phyloP scores from a whole-genome alignment of 2,113 vertebrate species.

The Zosterops japonicus region DNA sequence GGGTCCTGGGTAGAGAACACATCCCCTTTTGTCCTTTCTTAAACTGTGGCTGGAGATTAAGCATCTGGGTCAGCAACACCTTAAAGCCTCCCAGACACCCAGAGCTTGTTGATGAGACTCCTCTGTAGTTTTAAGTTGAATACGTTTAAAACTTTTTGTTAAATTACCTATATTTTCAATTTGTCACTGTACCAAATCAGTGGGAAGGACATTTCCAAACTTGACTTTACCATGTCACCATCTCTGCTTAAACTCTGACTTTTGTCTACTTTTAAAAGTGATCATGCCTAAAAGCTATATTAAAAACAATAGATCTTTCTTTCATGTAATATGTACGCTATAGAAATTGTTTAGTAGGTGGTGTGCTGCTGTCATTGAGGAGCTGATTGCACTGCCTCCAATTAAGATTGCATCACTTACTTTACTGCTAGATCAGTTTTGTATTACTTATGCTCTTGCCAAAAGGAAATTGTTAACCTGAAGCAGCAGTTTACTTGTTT shows the following conservation, averaged over 20 bases:
- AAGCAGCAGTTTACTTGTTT: neutral
- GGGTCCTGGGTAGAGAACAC: neutral
- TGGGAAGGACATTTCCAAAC: neutral
- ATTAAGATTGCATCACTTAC: neutral
- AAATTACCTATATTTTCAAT: neutral
- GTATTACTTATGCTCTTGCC: neutral
- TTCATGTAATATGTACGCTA: neutral
- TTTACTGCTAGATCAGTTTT: neutral
- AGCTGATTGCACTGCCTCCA: neutral
- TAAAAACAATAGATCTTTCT: neutral
- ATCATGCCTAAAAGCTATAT: neutral
- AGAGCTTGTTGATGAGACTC: neutral
- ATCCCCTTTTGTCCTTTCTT: neutral
- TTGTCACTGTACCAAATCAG: neutral
- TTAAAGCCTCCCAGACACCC: neutral
- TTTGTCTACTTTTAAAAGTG: neutral
- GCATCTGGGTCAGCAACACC: neutral
- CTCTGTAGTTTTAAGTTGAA: neutral
- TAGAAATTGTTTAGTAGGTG: neutral
- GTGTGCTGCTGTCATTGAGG: neutral
- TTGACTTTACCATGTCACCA: neutral
- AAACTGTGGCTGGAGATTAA: neutral
- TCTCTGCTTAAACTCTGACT: neutral
- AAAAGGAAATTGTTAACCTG: conserved; percentile 31
- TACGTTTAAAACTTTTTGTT: neutral